Evolutionary conservation across 1,140 invertebrate genomes (phyloP).

Genomic region (Diachasma alloeum): DNA sequence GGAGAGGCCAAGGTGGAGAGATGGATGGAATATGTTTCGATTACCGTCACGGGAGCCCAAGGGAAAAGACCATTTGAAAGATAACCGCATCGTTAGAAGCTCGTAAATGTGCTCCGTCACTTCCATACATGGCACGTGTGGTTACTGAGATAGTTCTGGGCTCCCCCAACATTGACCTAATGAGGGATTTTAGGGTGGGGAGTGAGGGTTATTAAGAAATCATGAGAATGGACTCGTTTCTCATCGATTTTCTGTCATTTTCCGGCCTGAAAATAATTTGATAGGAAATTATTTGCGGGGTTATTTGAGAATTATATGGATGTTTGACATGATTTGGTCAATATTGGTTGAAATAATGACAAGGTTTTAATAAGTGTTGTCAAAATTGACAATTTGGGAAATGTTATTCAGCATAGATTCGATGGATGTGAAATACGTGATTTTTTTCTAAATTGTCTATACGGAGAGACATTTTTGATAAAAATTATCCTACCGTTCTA

Average conservation of each 20-base stretch:
- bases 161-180: conserved; percentile 1
- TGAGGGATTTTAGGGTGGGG: not conserved
- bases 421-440: too few relatives aligned
- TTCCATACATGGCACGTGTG: conserved; percentile 9
- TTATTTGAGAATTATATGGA: too few relatives aligned
- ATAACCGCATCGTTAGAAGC: conserved; percentile 22
- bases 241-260: not conserved
- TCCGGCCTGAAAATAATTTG: not conserved
- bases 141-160: not conserved
- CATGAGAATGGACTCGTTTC: not conserved
- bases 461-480: too few relatives aligned
- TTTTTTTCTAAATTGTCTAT: too few relatives aligned
- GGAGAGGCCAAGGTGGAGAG: not conserved
- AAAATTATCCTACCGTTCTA: too few relatives aligned
- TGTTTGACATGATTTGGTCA: too few relatives aligned
- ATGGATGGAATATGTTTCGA: not conserved
- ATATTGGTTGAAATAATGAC: too few relatives aligned
- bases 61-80: not conserved
- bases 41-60: not conserved
- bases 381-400: too few relatives aligned
- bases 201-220: not conserved
- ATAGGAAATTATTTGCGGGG: too few relatives aligned
- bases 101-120: conserved; percentile 18
- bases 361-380: too few relatives aligned
- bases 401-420: too few relatives aligned